Base-by-base conservation (phyloP, 2,113 vertebrate species). In the Takifugu bimaculatus region DNA sequence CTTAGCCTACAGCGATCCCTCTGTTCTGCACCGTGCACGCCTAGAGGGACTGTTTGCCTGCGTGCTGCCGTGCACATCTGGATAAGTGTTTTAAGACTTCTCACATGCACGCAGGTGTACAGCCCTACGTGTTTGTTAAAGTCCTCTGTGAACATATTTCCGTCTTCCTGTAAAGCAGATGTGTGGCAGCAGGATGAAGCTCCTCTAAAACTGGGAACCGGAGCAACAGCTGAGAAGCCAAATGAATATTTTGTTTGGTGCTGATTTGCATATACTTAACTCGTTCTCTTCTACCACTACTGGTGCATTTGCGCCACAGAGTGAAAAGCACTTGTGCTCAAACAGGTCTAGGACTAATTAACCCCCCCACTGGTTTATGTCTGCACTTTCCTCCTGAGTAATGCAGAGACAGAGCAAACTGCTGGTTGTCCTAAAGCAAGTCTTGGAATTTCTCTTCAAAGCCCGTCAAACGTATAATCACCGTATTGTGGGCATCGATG, bases 1-100 rank as follows among this genome's bases (percentile, higher is more conserved):
- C 69, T 65, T 55, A 70, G 69, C 81, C 80, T 35, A 26, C 4
- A 43, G 83, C 75, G 71, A 76, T 60, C 54, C 68, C 79, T 71
- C 55, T 43, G 55, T 50, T 54, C 61, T 60, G 28, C 66, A 32
- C 70, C 77, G 57, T 65, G 68, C 50, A 26, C 71, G 76, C 59
- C 66, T 70, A 50, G 71, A n/a, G 60, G 65, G 50, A 77, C 32
- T 61, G 48, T 54, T 48, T 58, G 57, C 14, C 25, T 50, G 66
- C 13, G 6, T 64, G 54, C 27, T 50, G 12, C 32, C 48, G 25
- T 1, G 43, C 44, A 68, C 58, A 53, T 35, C 29, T 50, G 29
- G 49, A 60, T 62, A 35, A 26, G 14, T 45, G 61, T 39, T 57
- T 59, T 53, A 49, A 59, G 9, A 57, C 28, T n/a, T 65, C 28